These are phyloP conservation scores for Rhinolophus ferrumequinum DNA, from an alignment of 2,113 vertebrate genomes.

Conservation along the genomic window DNA sequence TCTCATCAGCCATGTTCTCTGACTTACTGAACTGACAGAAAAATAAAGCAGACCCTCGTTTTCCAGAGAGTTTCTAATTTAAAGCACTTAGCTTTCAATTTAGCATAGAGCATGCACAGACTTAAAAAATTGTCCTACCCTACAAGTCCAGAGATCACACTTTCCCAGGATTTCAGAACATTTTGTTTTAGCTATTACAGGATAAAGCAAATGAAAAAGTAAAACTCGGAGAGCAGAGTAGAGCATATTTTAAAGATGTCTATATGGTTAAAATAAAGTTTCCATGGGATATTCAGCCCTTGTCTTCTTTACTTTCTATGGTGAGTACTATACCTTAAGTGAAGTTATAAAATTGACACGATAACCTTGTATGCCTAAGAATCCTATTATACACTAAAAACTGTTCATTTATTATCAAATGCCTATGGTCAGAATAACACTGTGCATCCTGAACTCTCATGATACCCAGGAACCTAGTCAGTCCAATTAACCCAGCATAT, in stretches of 20 bases:
- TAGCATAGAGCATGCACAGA: not conserved
- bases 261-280: not conserved
- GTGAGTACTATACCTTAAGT: not conserved
- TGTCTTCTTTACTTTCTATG: not conserved
- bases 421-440: not conserved
- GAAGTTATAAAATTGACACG: not conserved
- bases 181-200: not conserved
- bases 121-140: not conserved
- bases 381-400: not conserved
- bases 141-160: not conserved
- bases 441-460: not conserved
- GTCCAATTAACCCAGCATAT: not conserved
- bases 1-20: not conserved
- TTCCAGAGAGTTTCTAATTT: constrained; percentile 18
- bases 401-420: not conserved
- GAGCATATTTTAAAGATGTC: not conserved
- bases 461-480: not conserved
- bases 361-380: not conserved
- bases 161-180: not conserved
- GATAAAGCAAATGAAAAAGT: constrained; percentile 25
- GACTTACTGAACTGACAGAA: not conserved
- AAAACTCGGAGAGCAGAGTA: not conserved
- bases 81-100: constrained; percentile 26
- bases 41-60: constrained; percentile 38
- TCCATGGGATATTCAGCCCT: not conserved